Conservation (phyloP, 1,140 invertebrate species). For the Ips nitidus region DNA sequence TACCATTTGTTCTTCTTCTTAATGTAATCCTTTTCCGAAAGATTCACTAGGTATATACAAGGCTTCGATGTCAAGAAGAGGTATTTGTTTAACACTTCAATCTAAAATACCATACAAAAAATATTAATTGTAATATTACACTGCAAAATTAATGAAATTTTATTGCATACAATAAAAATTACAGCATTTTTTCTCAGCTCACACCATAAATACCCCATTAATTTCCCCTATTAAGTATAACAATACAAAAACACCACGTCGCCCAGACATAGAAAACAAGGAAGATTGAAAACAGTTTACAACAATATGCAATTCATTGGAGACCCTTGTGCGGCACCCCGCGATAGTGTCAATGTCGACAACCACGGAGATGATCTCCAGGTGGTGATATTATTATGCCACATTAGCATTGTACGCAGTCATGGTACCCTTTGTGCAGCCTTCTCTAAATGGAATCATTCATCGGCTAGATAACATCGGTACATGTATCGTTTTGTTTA, state of each 20-base stretch:
- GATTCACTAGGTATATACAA: conserved; percentile 95
- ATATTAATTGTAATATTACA: no score
- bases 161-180: no score
- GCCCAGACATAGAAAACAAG: neutral
- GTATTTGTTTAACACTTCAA: conserved; percentile 96
- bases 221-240: conserved; percentile 12
- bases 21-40: conserved; percentile 98
- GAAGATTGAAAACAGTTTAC: conserved; percentile 11
- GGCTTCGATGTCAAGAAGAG: conserved; percentile 98
- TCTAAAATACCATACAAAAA: conserved; percentile 62
- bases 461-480: conserved; percentile 28
- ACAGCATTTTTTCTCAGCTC: neutral
- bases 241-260: conserved; percentile 25
- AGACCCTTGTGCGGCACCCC: conserved; percentile 28
- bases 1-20: conserved; percentile 99
- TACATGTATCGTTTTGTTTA: conserved; percentile 29
- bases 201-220: conserved; percentile 6
- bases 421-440: conserved; percentile 27
- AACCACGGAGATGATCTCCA: conserved; percentile 38
- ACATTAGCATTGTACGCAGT: conserved; percentile 39
- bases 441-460: conserved; percentile 31
- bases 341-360: conserved; percentile 41
- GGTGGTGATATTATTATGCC: conserved; percentile 45
- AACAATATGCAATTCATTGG: conserved; percentile 31
- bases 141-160: no score